A percentile compares a stretch with the other conserved stretches of the same genome.
Conservation (phyloP, 1,140 invertebrate species). For the Helicorthomorpha holstii region DNA sequence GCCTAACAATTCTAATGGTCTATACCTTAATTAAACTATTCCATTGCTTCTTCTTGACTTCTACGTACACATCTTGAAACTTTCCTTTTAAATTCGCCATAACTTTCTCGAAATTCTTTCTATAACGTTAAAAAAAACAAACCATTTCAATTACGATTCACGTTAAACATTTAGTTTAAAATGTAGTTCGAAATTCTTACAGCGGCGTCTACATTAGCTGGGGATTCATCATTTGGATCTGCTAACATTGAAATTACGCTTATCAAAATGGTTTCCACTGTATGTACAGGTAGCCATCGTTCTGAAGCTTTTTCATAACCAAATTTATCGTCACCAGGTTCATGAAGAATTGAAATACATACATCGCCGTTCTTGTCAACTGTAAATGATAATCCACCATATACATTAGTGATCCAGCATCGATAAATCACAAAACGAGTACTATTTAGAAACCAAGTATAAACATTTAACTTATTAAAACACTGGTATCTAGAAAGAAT, state of each 20-base stretch:
- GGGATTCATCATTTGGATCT: constrained; percentile 99
- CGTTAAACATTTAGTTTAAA: constrained; percentile 2
- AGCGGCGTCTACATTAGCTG: constrained; percentile 99
- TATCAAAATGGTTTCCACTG: constrained; percentile 97
- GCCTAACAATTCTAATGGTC: no score
- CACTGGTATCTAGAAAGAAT: no score
- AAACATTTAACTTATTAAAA: no score
- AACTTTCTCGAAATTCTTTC: constrained; percentile 98
- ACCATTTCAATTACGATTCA: neutral
- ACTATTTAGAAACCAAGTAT: no score
- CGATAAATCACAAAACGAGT: no score
- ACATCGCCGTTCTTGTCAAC: constrained; percentile 98
- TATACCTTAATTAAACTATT: constrained; percentile 4
- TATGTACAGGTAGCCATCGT: constrained; percentile 97
- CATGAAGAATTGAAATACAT: constrained; percentile 98
- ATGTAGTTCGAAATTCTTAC: constrained; percentile 39
- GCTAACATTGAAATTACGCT: constrained; percentile 99
- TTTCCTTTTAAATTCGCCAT: constrained; percentile 91
- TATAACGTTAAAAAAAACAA: constrained; percentile 30
- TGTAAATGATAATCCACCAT: no score
- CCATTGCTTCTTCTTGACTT: constrained; percentile 71
- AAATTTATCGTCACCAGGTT: constrained; percentile 98
- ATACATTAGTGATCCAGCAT: no score
- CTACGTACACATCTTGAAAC: constrained; percentile 93
- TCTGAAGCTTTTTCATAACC: constrained; percentile 98